These are phyloP conservation scores for Rotaria socialis DNA, from an alignment of 2,888 invertebrate genomes.

Conservation along the genomic window DNA sequence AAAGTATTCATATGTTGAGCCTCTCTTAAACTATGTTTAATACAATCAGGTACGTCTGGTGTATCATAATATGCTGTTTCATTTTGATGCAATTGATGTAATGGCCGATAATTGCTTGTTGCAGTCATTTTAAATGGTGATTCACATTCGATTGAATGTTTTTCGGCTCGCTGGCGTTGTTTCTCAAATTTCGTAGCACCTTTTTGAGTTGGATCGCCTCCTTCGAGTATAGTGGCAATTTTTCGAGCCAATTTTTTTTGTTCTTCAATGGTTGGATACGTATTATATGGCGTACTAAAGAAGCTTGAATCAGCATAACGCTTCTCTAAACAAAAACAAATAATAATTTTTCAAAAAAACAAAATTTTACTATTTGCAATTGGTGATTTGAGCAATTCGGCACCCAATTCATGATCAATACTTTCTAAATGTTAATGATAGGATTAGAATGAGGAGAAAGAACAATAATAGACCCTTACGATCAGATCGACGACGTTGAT, in stretches of 20 bases:
- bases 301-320: constrained; percentile 59
- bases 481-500: neutral
- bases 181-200: constrained; percentile 92
- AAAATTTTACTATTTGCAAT: neutral
- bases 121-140: neutral
- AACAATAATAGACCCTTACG: neutral
- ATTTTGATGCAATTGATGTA: constrained; percentile 48
- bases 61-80: neutral
- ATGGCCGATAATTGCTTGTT: neutral
- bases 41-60: constrained; percentile 42
- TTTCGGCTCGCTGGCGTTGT: constrained; percentile 83
- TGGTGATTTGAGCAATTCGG: constrained; percentile 24
- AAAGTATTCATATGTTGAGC: constrained; percentile 45
- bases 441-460: neutral
- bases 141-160: constrained; percentile 80
- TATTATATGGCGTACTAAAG: constrained; percentile 56
- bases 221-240: constrained; percentile 84
- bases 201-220: constrained; percentile 65
- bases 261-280: constrained; percentile 88
- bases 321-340: constrained; percentile 51
- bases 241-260: constrained; percentile 86
- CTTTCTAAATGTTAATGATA: neutral
- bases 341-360: no score
- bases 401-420: neutral
- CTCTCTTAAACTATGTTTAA: constrained; percentile 43